These are phyloP conservation scores for Gavialis gangeticus DNA, from an alignment of 2,113 vertebrate species.

Conservation along the genomic window DNA sequence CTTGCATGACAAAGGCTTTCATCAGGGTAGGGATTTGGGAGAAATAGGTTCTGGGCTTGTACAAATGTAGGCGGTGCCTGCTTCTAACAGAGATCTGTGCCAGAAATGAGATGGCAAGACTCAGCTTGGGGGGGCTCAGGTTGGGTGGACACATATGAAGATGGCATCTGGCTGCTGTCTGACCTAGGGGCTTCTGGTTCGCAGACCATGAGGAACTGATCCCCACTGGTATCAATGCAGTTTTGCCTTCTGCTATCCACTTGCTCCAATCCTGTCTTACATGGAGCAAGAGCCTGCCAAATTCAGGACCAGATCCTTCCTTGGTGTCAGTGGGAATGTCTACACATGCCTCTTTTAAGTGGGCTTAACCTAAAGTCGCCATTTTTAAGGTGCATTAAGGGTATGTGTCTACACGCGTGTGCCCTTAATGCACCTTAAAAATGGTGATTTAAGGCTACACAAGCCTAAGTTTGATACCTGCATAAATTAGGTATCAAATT, in stretches of 20 bases:
- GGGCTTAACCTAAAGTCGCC: too few relatives aligned
- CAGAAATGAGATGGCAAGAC: background rate
- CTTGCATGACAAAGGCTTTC: background rate
- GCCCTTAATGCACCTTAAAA: too few relatives aligned
- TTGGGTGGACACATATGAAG: background rate
- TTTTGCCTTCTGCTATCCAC: background rate
- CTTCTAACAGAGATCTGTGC: background rate
- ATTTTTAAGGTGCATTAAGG: too few relatives aligned
- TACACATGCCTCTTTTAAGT: too few relatives aligned
- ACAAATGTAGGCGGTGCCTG: background rate
- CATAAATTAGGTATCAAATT: too few relatives aligned
- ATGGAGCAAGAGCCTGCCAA: background rate
- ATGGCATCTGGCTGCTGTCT: background rate
- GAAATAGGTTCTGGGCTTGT: background rate
- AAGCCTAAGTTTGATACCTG: too few relatives aligned
- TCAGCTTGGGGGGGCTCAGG: background rate
- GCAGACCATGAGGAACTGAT: background rate
- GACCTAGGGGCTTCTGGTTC: background rate
- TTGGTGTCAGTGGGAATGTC: background rate
- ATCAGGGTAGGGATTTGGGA: background rate
- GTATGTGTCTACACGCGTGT: too few relatives aligned
- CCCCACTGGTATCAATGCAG: too few relatives aligned
- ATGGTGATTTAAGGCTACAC: too few relatives aligned
- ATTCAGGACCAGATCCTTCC: background rate
- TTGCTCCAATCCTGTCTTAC: background rate